These are phyloP conservation scores for Ficedula albicollis DNA, from an alignment of 2,797 vertebrate species.

Conservation along the genomic window DNA sequence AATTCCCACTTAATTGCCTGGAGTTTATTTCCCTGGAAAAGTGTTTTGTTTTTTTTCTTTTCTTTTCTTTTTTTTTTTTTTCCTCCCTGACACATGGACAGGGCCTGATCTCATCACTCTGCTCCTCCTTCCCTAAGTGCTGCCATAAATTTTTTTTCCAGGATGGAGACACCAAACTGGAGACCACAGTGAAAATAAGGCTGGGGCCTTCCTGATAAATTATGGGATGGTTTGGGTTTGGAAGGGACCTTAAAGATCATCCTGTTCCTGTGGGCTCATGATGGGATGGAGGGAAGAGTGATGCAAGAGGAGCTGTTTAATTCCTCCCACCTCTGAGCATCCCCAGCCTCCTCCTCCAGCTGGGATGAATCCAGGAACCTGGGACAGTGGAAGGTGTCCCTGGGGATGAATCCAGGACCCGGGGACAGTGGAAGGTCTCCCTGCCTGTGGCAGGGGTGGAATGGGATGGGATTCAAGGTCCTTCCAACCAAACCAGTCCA, in stretches of 20 bases:
- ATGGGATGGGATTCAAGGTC: background rate
- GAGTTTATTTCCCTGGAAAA: constrained; percentile 38
- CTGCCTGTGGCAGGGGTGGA: background rate
- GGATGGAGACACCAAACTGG: background rate
- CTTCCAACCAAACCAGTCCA: background rate
- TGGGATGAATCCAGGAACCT: background rate
- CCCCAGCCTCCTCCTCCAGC: background rate
- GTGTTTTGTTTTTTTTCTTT: background rate
- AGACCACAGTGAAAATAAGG: background rate
- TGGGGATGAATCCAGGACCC: background rate
- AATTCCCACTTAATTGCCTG: constrained; percentile 41
- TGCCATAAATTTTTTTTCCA: background rate
- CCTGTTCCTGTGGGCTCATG: background rate
- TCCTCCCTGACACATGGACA: background rate
- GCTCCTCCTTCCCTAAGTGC: background rate
- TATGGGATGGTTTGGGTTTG: background rate
- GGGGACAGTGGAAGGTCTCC: background rate
- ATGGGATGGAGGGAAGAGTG: background rate
- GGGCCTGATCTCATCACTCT: background rate
- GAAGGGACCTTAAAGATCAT: background rate
- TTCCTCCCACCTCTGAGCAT: background rate
- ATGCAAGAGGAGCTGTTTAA: constrained; percentile 16
- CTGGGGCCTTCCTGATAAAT: background rate
- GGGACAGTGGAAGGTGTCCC: background rate
- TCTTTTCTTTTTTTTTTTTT: background rate